Evolutionary conservation across 1,140 invertebrate species (phyloP).

Genomic region (Euschistus heros): DNA sequence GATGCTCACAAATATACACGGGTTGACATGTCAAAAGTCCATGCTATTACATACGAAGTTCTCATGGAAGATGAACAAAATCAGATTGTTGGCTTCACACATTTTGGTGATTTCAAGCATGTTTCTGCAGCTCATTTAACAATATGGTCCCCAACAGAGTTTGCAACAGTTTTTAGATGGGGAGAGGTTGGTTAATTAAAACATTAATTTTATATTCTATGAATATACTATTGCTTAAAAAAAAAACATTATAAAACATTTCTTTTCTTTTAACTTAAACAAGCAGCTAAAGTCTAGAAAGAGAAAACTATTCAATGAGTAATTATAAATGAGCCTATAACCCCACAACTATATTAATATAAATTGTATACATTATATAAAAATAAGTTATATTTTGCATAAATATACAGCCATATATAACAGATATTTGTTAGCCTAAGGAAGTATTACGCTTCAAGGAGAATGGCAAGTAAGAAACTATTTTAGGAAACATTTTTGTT

Average conservation of each 20-base stretch:
- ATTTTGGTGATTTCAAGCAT: conserved; percentile 50
- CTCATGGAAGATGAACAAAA: conserved; percentile 59
- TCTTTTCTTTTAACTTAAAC: neutral
- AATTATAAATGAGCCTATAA: too few relatives aligned
- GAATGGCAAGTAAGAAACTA: too few relatives aligned
- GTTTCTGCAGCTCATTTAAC: conserved; percentile 48
- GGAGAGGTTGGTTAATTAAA: conserved; percentile 44
- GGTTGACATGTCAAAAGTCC: conserved; percentile 53
- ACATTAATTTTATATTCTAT: conserved; percentile 13
- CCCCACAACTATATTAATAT: too few relatives aligned
- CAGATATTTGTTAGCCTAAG: too few relatives aligned
- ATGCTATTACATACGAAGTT: conserved; percentile 58
- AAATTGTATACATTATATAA: too few relatives aligned
- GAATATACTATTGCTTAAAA: conserved; percentile 13
- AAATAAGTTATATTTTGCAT: too few relatives aligned
- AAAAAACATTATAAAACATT: too few relatives aligned
- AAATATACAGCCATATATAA: too few relatives aligned
- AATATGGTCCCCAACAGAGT: conserved; percentile 54
- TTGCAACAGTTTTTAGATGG: conserved; percentile 52
- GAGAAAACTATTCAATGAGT: too few relatives aligned
- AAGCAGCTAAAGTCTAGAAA: too few relatives aligned
- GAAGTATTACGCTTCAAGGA: too few relatives aligned
- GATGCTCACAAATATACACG: conserved; percentile 50
- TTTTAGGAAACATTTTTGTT: too few relatives aligned
- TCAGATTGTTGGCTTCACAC: conserved; percentile 56